Percentiles rank a stretch among this genome's conserved stretches.
Conservation (phyloP, 92 coral and sea anemone species). For the Phenganax subtilis region DNA sequence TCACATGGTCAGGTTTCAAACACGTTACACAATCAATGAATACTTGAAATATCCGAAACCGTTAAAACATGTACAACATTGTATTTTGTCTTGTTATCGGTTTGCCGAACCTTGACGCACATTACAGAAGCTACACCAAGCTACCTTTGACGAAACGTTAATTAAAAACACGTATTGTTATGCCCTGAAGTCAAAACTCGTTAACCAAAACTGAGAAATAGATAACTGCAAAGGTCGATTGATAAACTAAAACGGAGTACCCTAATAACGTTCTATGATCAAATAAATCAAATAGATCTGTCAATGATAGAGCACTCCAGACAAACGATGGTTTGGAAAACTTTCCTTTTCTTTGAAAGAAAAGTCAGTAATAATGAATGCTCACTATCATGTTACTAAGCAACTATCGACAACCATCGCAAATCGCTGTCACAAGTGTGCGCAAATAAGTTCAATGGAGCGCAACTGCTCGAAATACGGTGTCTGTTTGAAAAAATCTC, state of each 20-base stretch:
- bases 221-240: conserved; percentile 6
- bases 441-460: conserved; percentile 4
- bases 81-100: neutral
- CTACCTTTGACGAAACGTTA: neutral
- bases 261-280: conserved; percentile 6
- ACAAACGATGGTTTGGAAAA: neutral
- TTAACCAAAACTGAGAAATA: neutral
- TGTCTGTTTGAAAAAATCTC: neutral
- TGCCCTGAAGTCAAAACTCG: neutral
- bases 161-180: neutral
- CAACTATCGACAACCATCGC: conserved; percentile 18
- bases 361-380: neutral
- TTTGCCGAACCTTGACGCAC: too few species aligned
- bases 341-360: conserved; percentile 13
- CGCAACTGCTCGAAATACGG: neutral
- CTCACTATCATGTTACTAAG: neutral
- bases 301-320: conserved; percentile 21
- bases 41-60: neutral
- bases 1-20: conserved; percentile 15
- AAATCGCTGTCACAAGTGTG: neutral
- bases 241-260: neutral
- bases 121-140: too few species aligned
- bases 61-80: conserved; percentile 4
- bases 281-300: neutral
- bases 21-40: neutral